These are phyloP conservation scores for Paraplagusia blochii DNA, from an alignment of 2,113 vertebrate species.

Conservation along the genomic window DNA sequence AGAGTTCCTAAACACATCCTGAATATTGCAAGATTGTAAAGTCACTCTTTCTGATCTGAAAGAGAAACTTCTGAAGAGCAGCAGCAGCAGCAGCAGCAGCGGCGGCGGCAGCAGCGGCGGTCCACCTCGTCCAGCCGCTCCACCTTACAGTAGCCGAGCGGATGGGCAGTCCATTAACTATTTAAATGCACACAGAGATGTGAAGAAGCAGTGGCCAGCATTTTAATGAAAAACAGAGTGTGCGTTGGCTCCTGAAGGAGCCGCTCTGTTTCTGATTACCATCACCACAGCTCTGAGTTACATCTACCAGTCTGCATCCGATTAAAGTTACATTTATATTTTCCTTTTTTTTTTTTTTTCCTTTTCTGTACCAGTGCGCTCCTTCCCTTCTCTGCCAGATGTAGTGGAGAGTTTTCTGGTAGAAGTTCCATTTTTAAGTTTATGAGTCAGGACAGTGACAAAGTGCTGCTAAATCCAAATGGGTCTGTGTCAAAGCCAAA, in stretches of 20 bases:
- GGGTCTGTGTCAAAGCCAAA: conserved; percentile 51
- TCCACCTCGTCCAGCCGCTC: conserved; percentile 24
- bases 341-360: conserved; percentile 35
- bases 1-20: conserved; percentile 73
- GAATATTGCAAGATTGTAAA: conserved; percentile 73
- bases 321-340: conserved; percentile 58
- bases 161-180: conserved; percentile 75
- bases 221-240: conserved; percentile 73
- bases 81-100: too few species aligned
- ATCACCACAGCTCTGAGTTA: conserved; percentile 49
- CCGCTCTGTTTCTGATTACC: conserved; percentile 70
- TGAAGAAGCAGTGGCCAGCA: conserved; percentile 65
- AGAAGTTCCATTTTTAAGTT: conserved; percentile 42
- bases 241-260: conserved; percentile 54
- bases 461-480: conserved; percentile 54
- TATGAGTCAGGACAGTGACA: conserved; percentile 56
- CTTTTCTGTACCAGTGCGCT: conserved; percentile 8
- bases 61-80: conserved; percentile 69
- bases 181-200: conserved; percentile 73
- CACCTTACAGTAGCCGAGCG: conserved; percentile 64
- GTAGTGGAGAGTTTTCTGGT: background rate
- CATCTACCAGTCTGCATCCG: conserved; percentile 53
- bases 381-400: conserved; percentile 30
- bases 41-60: conserved; percentile 69
- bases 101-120: too few species aligned